Conservation (phyloP, 2,888 invertebrate genomes). For the Conomelus anceps region DNA sequence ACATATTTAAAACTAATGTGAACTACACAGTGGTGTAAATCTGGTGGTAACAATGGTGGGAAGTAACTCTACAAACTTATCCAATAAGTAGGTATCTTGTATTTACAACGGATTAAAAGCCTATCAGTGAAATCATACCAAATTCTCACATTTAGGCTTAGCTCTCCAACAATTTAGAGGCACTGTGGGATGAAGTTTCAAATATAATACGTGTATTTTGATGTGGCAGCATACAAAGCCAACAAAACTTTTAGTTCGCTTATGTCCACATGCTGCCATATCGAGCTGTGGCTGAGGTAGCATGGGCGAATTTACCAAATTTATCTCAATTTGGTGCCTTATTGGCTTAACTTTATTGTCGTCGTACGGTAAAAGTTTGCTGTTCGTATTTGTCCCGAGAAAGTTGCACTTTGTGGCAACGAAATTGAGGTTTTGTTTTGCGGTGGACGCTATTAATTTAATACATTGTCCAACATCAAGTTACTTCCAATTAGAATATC, state of each 20-base stretch:
- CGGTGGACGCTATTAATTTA: neutral
- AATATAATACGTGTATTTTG: neutral
- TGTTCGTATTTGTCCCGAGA: too few relatives aligned
- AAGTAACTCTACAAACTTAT: too few relatives aligned
- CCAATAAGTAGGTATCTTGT: too few relatives aligned
- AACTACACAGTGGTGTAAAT: too few relatives aligned
- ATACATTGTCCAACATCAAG: neutral
- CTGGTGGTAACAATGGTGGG: too few relatives aligned
- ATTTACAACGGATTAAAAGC: too few relatives aligned
- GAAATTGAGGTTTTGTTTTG: neutral
- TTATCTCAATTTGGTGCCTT: neutral
- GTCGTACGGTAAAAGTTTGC: neutral
- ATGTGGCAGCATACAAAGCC: neutral
- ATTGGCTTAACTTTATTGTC: neutral
- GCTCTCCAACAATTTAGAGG: neutral
- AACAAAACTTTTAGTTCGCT: neutral
- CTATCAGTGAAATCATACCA: too few relatives aligned
- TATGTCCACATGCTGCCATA: neutral
- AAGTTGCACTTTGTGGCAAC: neutral
- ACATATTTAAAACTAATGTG: too few relatives aligned
- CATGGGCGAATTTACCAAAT: neutral
- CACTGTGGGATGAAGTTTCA: neutral
- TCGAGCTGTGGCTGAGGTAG: neutral
- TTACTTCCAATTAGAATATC: too few relatives aligned
- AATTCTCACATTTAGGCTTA: too few relatives aligned